Base-by-base conservation (phyloP, 2,888 invertebrate genomes). In the Girardia tigrina region DNA sequence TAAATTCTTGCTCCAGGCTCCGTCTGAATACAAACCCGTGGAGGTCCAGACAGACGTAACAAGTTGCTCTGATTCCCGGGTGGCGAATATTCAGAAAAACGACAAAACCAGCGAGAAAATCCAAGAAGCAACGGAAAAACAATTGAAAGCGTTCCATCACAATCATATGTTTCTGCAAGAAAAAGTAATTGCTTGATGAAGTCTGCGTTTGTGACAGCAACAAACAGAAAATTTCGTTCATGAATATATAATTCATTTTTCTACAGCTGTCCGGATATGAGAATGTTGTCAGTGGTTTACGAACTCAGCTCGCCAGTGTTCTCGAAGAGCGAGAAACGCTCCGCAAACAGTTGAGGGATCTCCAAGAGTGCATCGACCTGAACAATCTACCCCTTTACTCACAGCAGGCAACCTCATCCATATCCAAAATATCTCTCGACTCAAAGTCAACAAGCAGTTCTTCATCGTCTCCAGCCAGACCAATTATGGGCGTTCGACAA, bases 191-290 rank as follows among this genome's bases (percentile, higher is more conserved):
- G n/a, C n/a, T n/a, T n/a, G n/a, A n/a, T n/a, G n/a, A n/a, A n/a
- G n/a, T n/a, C n/a, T n/a, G n/a, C n/a, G n/a, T n/a, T n/a, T n/a
- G n/a, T n/a, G n/a, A n/a, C n/a, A n/a, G n/a, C n/a, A 14, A 12
- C 20, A 70, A 27, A 70, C 6, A 20, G 87, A 88, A 82, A 87
- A 87, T 78, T 84, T 85, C n/a, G n/a, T n/a, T 29, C 81, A 88
- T 29, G 23, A 27, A 26, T 6, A 26, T 72, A n/a, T n/a, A 6
- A 26, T 27, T 27, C 8, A 8, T 87, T 88, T 80, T 86, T 80
- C 86, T 87, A 26, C 87, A 88, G 81, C 84, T 88, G 26, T 85
- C 86, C 26, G 80, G 80, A 70, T 84, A 84, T 78, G 83, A 85
- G 77, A 80, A 82, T 20, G 85, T 86, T 76, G 80, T 86, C 28